A percentile compares a stretch with the other conserved stretches of the same genome.
Evolutionary conservation across 2,113 vertebrate species (phyloP).

Genomic region (Aptenodytes forsteri): DNA sequence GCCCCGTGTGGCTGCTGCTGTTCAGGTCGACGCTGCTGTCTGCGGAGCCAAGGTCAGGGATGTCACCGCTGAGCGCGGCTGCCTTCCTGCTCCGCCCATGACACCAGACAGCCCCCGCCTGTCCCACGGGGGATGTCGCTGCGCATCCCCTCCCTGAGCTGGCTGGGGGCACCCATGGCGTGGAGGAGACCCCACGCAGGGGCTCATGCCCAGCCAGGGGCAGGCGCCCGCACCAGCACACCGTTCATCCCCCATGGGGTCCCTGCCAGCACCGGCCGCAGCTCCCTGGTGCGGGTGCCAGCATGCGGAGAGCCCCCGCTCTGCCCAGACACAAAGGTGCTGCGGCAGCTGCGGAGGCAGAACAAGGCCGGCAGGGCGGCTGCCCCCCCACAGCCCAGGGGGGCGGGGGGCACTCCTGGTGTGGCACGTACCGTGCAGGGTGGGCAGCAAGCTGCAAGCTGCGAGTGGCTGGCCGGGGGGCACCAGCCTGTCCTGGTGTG

Average conservation of each 20-base stretch:
- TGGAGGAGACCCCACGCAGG: neutral
- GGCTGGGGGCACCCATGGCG: accelerated
- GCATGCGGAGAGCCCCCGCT: neutral
- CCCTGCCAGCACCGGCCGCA: accelerated
- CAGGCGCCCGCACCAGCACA: accelerated
- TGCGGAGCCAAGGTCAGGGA: slow-evolving; percentile 31
- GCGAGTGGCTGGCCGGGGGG: neutral
- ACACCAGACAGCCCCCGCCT: neutral
- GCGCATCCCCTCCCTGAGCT: neutral
- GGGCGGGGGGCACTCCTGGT: neutral
- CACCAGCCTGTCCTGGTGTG: neutral
- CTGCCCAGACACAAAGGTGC: neutral
- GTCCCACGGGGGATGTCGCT: accelerated
- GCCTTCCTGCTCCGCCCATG: neutral
- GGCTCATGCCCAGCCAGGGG: neutral
- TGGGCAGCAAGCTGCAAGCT: slow-evolving; percentile 50
- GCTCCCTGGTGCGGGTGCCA: accelerated
- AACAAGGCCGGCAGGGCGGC: accelerated
- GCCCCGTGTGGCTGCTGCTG: slow-evolving; percentile 50
- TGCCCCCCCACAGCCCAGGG: accelerated
- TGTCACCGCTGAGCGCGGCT: neutral
- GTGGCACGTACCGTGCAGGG: slow-evolving; percentile 63
- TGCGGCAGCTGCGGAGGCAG: neutral
- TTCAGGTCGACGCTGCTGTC: slow-evolving; percentile 55
- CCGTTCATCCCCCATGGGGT: accelerated